Evolutionary conservation across 64 coral and sea anemone genomes (phyloP).

Genomic region (Catalaphyllia jardinei): DNA sequence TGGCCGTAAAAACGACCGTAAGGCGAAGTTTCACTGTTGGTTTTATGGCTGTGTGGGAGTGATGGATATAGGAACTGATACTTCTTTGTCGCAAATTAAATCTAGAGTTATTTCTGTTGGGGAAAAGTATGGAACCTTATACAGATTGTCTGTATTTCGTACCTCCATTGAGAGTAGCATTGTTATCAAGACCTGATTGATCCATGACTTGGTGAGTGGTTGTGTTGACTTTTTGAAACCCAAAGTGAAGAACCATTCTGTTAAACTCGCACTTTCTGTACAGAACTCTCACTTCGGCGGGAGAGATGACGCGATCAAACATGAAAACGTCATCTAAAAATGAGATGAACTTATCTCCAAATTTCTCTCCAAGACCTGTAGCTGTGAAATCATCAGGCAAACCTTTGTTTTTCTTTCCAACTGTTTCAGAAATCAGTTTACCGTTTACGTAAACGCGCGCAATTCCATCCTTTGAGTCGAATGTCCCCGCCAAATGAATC

Average conservation of each 20-base stretch:
- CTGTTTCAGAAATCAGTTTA: slow-evolving; percentile 77
- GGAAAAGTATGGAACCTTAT: too few species aligned
- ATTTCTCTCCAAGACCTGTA: slow-evolving; percentile 77
- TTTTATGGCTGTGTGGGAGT: too few species aligned
- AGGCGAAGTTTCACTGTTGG: too few species aligned
- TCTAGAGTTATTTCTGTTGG: too few species aligned
- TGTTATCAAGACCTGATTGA: slow-evolving; percentile 86
- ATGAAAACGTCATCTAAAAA: slow-evolving; percentile 92
- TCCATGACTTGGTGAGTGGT: slow-evolving; percentile 64
- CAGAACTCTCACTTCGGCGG: slow-evolving; percentile 75
- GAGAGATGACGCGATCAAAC: slow-evolving; percentile 80
- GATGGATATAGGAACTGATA: too few species aligned
- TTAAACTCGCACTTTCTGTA: slow-evolving; percentile 94
- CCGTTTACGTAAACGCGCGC: slow-evolving; percentile 92
- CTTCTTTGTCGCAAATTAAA: too few species aligned
- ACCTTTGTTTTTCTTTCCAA: slow-evolving; percentile 73
- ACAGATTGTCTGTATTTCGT: neutral
- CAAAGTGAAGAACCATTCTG: slow-evolving; percentile 85
- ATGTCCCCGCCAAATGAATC: slow-evolving; percentile 91
- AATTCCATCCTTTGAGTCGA: slow-evolving; percentile 88
- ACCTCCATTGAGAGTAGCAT: slow-evolving; percentile 73
- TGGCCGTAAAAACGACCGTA: too few species aligned
- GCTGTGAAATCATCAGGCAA: slow-evolving; percentile 82
- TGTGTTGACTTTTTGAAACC: slow-evolving; percentile 85
- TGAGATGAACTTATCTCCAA: slow-evolving; percentile 76